These are phyloP conservation scores for Trichogramma dendrolimi DNA, from an alignment of 2,888 invertebrate genomes.

Conservation along the genomic window DNA sequence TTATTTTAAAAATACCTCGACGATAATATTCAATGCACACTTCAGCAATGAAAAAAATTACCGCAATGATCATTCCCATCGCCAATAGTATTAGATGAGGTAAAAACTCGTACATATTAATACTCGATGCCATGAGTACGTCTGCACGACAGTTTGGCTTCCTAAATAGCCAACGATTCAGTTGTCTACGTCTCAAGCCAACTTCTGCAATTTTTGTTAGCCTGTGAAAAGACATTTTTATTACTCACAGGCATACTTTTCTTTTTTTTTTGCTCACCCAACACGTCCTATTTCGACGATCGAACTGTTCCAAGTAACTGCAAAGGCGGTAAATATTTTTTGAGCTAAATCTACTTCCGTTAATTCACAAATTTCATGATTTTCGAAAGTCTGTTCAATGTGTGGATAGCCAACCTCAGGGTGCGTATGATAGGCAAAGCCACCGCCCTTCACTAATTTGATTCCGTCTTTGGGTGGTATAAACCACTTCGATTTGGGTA, in stretches of 20 bases:
- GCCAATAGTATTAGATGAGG: slow-evolving; percentile 11
- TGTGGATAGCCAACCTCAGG: slow-evolving; percentile 41
- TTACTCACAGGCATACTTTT: background rate
- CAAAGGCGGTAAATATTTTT: background rate
- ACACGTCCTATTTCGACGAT: slow-evolving; percentile 11
- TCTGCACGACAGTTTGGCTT: slow-evolving; percentile 16
- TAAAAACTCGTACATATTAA: slow-evolving; percentile 24
- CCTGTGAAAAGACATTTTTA: background rate
- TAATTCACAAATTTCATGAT: slow-evolving; percentile 40
- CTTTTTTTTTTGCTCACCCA: slow-evolving; percentile 7
- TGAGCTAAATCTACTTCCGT: slow-evolving; percentile 20
- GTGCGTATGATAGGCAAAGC: slow-evolving; percentile 41
- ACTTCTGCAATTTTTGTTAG: slow-evolving; percentile 8
- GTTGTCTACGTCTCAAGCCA: slow-evolving; percentile 8
- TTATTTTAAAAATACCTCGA: too few species aligned
- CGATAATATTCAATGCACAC: background rate
- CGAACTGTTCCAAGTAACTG: slow-evolving; percentile 6
- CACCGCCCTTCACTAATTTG: slow-evolving; percentile 35
- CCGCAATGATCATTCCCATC: slow-evolving; percentile 10
- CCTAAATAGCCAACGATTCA: slow-evolving; percentile 11
- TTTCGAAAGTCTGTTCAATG: slow-evolving; percentile 38
- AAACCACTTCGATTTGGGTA: slow-evolving; percentile 34
- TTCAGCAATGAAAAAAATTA: background rate
- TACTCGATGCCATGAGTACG: slow-evolving; percentile 16
- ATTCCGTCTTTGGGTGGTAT: slow-evolving; percentile 38